Base-by-base conservation (phyloP, 1,140 invertebrate species). In the Monomorium pharaonis region DNA sequence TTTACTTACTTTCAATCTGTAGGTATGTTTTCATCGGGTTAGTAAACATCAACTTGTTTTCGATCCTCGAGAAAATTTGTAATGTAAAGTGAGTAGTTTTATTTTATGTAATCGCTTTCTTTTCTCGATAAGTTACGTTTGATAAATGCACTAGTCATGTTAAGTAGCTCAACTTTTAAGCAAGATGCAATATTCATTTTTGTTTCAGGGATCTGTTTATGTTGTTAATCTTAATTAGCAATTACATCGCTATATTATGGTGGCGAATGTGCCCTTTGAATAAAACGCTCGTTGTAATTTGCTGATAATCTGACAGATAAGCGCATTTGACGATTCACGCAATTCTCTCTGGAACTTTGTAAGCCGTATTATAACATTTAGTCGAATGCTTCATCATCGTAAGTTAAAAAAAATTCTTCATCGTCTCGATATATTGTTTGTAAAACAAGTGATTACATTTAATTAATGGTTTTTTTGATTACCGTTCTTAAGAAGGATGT, bases 221-320 rank as follows among this genome's bases (percentile, higher is more conserved):
- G n/a, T n/a, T 21, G 37, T 80, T 72, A 70, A 56, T 80, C 47
- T 42, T 27, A 56, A 70, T 70, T 56, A 58, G 14, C 37, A 74
- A 74, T 44, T 74, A 33, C 65, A 47, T 44, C 14, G 42, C 24
- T 62, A 42, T 42, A 63, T 33, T 16, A 70, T 27, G 6, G 24
- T 54, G 60, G n/a, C 30, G 49, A 42, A 81, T 74, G n/a, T 86
- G 44, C 24, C 21, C 30, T 51, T 27, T 16, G 75, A 86, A 86
- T 84, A 75, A 75, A 80, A 69, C n/a, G 58, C 74, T 89, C 88
- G 86, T 88, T 89, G 47, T 60, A 80, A 84, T 58, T 44, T 30
- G 12, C 54, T 47, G 24, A 62, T 89, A 84, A 89, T 86, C 84
- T 63, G 42, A 7, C 33, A 14, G 24, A 81, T 86, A 86, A 83